Base-by-base conservation (phyloP, 2,888 invertebrate species). In the Cyrtodaria siliqua region DNA sequence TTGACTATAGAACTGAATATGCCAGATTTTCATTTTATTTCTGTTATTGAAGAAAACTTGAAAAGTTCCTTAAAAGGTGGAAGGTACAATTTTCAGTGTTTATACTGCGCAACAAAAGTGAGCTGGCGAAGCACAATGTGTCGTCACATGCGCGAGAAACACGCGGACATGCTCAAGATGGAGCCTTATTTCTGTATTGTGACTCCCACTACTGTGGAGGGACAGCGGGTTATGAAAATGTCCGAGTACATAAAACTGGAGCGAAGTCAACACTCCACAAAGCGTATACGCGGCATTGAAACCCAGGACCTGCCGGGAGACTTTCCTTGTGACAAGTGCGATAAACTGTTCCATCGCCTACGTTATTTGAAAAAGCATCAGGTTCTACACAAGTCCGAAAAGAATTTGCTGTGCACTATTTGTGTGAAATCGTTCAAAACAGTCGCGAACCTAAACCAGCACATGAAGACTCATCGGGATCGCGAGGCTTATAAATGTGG, bases 391-490 rank as follows among this genome's bases (percentile, higher is more conserved):
- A 74, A 82, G 27, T 66, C 84, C 1, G 88, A 88, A 18, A 84
- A 87, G 49, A 79, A 87, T 42, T 84, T 85, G 53, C 69, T 90
- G 6, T 92, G 92, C 76, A 86, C 87, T 23, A 83, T 83, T 44
- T 92, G 92, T 79, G 91, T 90, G 24, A 91, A 91, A 61, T 74
- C 86, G 0, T 91, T 91, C 67, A 92, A 91, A 68, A 89, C 89
- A 9, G 73, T 84, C 40, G 83, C 86, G 0, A 90, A 89, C 60
- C 78, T 92, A 18, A 69, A 74, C 3, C 86, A 86, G 26, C 92
- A 92, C 68, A 71, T 83, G 33, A 85, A 86, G 47, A 83, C 79
- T 1, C 91, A 91, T 63, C 79, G 86, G 33, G 59, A 66, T 4
- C 83, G 84, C 26, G 86, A 87, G 50, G 74, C 77, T 2, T 91